Evolutionary conservation across 64 coral and sea anemone genomes (phyloP).

Genomic region (Actinia equina): DNA sequence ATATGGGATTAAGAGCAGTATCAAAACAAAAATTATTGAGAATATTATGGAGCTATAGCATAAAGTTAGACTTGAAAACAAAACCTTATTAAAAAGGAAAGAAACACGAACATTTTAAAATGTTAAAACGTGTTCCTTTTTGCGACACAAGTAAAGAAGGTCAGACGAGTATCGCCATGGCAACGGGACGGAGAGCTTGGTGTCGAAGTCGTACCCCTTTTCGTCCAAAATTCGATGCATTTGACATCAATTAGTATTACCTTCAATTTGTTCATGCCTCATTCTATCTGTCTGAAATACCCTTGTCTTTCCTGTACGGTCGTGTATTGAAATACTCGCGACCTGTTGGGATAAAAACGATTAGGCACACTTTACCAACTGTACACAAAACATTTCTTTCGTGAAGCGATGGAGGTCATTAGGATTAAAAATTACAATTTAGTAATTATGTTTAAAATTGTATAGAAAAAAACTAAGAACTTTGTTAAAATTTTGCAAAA

Average conservation of each 20-base stretch:
- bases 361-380: not conserved
- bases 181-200: not conserved
- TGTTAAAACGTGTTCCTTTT: not conserved
- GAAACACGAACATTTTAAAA: not conserved
- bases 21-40: not conserved
- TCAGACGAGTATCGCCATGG: not conserved
- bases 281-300: constrained; percentile 80
- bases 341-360: constrained; percentile 26
- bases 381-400: not conserved
- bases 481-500: too few species aligned
- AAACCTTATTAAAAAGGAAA: not conserved
- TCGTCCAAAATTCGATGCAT: not conserved
- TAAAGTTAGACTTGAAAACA: not conserved
- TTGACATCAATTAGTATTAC: constrained; percentile 3
- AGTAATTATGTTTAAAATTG: not conserved
- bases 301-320: constrained; percentile 44
- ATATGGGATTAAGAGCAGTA: not conserved
- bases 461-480: not conserved
- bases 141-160: not conserved
- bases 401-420: not conserved
- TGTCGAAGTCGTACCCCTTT: not conserved
- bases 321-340: constrained; percentile 72
- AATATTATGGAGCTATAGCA: not conserved
- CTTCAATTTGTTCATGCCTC: constrained; percentile 60
- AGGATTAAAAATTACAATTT: not conserved